Percentiles rank a stretch among this genome's conserved stretches.
Conservation (phyloP, 2,113 vertebrate genomes). For the Delphinapterus leucas region DNA sequence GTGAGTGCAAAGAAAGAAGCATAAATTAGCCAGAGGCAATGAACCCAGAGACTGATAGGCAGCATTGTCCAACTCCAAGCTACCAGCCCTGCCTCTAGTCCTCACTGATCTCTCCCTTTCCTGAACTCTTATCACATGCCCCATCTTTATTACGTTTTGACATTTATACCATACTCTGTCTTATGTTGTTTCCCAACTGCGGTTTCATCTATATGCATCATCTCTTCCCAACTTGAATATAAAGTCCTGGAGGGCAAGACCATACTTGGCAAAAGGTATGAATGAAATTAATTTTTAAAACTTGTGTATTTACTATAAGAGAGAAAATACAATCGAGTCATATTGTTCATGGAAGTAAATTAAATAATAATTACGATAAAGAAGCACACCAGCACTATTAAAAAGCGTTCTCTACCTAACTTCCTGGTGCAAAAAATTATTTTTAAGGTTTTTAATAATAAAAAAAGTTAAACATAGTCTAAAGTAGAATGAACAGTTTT, state of each 20-base stretch:
- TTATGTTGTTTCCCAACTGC: neutral
- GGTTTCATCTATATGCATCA: neutral
- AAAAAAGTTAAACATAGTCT: neutral
- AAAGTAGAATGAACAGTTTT: neutral
- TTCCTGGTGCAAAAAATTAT: neutral
- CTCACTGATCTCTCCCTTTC: neutral
- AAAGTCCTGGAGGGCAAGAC: neutral
- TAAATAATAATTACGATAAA: neutral
- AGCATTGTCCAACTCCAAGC: neutral
- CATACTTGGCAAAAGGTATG: neutral
- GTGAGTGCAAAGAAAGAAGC: neutral
- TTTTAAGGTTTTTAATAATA: neutral
- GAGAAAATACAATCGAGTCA: neutral
- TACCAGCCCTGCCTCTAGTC: neutral
- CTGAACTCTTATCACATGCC: neutral
- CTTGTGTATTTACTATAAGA: neutral
- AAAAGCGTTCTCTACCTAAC: neutral
- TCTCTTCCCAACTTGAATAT: neutral
- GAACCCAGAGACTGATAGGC: neutral
- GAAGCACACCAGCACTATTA: neutral
- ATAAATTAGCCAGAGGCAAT: neutral
- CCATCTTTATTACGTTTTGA: neutral
- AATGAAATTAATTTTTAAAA: neutral
- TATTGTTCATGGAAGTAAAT: neutral
- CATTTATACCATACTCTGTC: neutral